Evolutionary conservation across 2,888 invertebrate species (phyloP).

Genomic region (Chirona hameri): DNA sequence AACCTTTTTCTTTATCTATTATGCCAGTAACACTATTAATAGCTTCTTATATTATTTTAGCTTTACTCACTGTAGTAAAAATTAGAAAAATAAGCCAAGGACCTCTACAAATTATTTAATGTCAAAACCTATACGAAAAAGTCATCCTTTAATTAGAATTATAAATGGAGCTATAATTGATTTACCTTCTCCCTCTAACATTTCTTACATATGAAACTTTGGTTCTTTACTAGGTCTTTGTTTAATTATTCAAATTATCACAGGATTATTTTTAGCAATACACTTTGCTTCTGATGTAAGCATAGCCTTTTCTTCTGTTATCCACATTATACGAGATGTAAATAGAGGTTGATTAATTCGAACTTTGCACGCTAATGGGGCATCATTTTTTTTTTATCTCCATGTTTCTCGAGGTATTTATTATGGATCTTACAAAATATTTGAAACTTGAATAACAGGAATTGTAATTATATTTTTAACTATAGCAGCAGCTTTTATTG

Average conservation of each 20-base stretch:
- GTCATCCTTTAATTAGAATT: neutral
- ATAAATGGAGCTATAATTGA: slow-evolving; percentile 52
- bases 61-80: neutral
- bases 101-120: neutral
- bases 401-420: slow-evolving; percentile 58
- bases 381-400: slow-evolving; percentile 67
- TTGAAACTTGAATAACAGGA: slow-evolving; percentile 62
- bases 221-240: slow-evolving; percentile 62
- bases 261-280: slow-evolving; percentile 66
- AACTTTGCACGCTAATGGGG: slow-evolving; percentile 65
- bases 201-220: slow-evolving; percentile 65
- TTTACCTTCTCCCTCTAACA: slow-evolving; percentile 59
- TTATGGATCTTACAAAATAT: slow-evolving; percentile 50
- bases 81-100: neutral
- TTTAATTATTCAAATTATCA: slow-evolving; percentile 62
- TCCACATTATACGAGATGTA: slow-evolving; percentile 66
- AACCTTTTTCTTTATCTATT: neutral
- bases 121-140: neutral
- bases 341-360: slow-evolving; percentile 66
- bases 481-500: slow-evolving; percentile 71
- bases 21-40: neutral
- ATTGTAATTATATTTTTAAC: slow-evolving; percentile 62
- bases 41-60: neutral
- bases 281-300: slow-evolving; percentile 63
- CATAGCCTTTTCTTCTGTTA: slow-evolving; percentile 62